Evolutionary conservation across 2,797 vertebrate species (phyloP).

Genomic region (Galago senegalensis): DNA sequence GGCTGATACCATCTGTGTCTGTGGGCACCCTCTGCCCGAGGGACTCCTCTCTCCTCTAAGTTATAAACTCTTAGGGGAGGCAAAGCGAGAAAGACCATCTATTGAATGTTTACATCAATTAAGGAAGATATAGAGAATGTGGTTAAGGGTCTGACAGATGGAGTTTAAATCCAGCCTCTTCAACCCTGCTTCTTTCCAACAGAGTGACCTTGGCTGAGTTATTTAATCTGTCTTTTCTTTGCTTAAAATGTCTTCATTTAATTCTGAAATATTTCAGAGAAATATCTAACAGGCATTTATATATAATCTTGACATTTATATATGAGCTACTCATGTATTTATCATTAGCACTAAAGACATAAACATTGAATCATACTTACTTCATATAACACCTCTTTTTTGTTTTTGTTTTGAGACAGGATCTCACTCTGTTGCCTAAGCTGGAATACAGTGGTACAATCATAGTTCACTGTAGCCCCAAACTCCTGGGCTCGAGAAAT

Average conservation of each 20-base stretch:
- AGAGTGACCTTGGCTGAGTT: not conserved
- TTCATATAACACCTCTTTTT: not conserved
- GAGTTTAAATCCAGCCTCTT: conserved; percentile 28
- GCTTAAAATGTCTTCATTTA: not conserved
- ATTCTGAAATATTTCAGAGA: conserved; percentile 41
- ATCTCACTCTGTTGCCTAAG: not conserved
- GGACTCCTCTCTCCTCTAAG: not conserved
- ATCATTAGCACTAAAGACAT: not conserved
- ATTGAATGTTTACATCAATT: not conserved
- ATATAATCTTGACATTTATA: not conserved
- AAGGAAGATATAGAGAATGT: not conserved
- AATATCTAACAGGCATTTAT: not conserved
- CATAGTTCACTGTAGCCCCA: not conserved
- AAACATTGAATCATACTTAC: not conserved
- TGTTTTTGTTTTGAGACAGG: not conserved
- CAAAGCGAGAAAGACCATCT: not conserved
- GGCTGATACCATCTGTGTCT: not conserved
- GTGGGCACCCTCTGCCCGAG: not conserved
- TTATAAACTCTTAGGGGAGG: not conserved
- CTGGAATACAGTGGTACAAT: not conserved
- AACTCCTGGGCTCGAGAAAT: not conserved
- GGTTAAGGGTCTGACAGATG: not conserved
- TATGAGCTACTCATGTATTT: not conserved
- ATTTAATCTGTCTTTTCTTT: conserved; percentile 21
- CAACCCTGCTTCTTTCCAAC: not conserved